Evolutionary conservation across 2,113 vertebrate species (phyloP).

Genomic region (Cygnus buccinator): DNA sequence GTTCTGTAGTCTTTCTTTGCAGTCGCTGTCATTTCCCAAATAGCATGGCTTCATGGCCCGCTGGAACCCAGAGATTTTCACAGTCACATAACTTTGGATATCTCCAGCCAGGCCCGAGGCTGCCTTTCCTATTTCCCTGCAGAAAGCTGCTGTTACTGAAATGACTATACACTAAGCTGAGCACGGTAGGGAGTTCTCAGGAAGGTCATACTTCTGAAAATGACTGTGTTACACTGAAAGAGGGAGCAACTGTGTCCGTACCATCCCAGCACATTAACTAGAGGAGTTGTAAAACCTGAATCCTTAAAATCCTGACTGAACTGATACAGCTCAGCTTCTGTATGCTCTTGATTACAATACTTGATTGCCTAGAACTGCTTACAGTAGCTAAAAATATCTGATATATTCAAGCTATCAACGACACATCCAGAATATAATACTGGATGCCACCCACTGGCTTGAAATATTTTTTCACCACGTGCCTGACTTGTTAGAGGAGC

Average conservation of each 20-base stretch:
- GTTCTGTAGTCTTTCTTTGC: background rate
- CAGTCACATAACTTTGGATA: background rate
- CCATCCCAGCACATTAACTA: background rate
- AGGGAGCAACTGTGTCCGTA: rapidly evolving
- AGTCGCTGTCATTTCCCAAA: background rate
- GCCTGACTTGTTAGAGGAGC: background rate
- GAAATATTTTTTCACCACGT: background rate
- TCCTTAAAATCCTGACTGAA: background rate
- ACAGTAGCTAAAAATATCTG: slow-evolving; percentile 45
- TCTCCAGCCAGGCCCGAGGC: background rate
- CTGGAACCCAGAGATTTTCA: background rate
- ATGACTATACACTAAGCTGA: background rate
- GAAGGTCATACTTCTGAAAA: background rate
- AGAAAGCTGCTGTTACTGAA: background rate
- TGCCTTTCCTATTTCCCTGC: background rate
- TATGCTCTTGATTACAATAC: slow-evolving; percentile 15
- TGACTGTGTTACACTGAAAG: background rate
- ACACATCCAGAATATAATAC: background rate
- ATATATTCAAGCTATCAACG: slow-evolving; percentile 7
- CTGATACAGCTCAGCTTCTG: background rate
- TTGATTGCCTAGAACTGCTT: slow-evolving; percentile 45
- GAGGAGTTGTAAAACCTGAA: background rate
- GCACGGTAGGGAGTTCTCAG: background rate
- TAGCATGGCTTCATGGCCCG: rapidly evolving
- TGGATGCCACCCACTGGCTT: slow-evolving; percentile 28